Conservation (phyloP, 2,888 invertebrate genomes). For the Vesta saturnalis region DNA sequence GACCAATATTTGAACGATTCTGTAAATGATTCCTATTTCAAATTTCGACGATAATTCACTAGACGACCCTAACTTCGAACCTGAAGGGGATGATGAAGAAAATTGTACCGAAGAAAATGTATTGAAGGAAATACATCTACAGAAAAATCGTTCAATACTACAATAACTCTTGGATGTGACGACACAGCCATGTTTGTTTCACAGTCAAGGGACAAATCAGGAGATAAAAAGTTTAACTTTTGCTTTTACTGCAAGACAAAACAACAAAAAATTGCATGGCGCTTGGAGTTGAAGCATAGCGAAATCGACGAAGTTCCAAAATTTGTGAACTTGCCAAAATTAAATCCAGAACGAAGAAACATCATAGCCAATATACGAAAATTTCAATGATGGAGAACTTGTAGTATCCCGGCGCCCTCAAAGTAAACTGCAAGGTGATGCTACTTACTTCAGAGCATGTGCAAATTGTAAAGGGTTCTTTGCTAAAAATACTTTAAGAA, state of each 20-base stretch:
- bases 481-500: neutral
- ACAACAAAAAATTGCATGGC: neutral
- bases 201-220: neutral
- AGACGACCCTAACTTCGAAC: too few relatives aligned
- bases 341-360: neutral
- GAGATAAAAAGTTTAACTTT: neutral
- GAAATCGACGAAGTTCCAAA: neutral
- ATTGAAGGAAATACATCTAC: too few relatives aligned
- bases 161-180: too few relatives aligned
- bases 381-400: neutral
- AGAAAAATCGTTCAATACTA: too few relatives aligned
- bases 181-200: neutral
- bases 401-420: neutral
- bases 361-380: neutral
- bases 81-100: too few relatives aligned
- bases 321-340: neutral
- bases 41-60: too few relatives aligned
- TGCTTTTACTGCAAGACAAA: neutral
- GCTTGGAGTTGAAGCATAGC: neutral
- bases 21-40: too few relatives aligned
- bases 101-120: too few relatives aligned
- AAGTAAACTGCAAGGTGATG: neutral
- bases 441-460: neutral
- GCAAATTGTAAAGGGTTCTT: neutral
- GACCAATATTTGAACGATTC: too few relatives aligned